Conservation (phyloP, 2,797 vertebrate species). For the Channa striata region DNA sequence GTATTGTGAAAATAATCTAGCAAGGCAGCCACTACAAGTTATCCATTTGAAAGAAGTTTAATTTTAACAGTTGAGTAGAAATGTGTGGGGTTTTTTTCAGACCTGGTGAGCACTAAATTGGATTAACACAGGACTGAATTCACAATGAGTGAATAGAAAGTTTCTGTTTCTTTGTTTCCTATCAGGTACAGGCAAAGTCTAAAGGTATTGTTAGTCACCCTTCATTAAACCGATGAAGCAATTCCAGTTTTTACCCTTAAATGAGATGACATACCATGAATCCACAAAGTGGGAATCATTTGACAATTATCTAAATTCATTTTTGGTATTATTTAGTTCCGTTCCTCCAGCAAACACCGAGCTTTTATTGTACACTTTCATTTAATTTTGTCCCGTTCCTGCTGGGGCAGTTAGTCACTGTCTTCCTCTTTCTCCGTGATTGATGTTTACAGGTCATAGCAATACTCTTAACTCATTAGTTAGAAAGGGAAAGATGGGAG, state of each 20-base stretch:
- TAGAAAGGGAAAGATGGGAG: constrained; percentile 84
- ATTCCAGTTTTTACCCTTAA: constrained; percentile 27
- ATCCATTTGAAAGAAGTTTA: constrained; percentile 75
- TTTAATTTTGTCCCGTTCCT: constrained; percentile 75
- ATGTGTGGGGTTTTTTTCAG: constrained; percentile 63
- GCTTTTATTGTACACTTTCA: constrained; percentile 79
- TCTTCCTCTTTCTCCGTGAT: constrained; percentile 76
- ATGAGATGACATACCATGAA: constrained; percentile 44
- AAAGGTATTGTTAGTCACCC: constrained; percentile 40
- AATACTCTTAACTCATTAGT: constrained; percentile 87
- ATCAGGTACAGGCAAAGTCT: constrained; percentile 39
- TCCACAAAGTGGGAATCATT: constrained; percentile 39
- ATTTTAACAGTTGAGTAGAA: constrained; percentile 73
- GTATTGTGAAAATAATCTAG: constrained; percentile 80
- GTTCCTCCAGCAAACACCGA: constrained; percentile 46
- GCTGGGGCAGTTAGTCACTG: constrained; percentile 79
- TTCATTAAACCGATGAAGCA: constrained; percentile 48
- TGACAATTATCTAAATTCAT: constrained; percentile 49
- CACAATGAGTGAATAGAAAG: constrained; percentile 69
- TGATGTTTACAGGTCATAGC: constrained; percentile 86
- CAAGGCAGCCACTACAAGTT: constrained; percentile 73
- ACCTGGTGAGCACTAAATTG: constrained; percentile 65
- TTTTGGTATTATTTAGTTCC: constrained; percentile 55
- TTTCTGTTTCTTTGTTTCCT: constrained; percentile 56
- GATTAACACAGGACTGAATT: constrained; percentile 73